A percentile compares a stretch with the other conserved stretches of the same genome.
phyloP scores from a whole-genome alignment of 2,113 vertebrate species.

The Larimichthys crocea region DNA sequence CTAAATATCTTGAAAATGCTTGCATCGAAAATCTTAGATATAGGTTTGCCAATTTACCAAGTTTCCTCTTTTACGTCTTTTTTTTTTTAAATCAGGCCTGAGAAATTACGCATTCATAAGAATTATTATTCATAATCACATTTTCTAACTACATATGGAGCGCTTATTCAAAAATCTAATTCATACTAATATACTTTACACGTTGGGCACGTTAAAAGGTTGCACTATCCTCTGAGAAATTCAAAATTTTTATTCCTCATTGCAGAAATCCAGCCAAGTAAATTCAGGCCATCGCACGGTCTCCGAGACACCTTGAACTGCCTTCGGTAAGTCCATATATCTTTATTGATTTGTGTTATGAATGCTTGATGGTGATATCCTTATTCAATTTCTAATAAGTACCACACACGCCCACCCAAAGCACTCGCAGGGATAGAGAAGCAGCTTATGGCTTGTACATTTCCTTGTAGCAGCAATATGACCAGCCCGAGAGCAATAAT shows the following conservation, averaged over 20 bases:
- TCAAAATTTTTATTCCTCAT: constrained; percentile 38
- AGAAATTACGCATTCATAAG: not conserved
- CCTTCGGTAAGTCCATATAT: constrained; percentile 82
- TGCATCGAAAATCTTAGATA: not conserved
- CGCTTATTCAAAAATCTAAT: not conserved
- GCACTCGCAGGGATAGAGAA: constrained; percentile 50
- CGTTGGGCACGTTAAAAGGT: not conserved
- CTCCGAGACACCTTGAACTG: constrained; percentile 71
- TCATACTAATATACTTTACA: not conserved
- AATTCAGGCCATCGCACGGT: constrained; percentile 65
- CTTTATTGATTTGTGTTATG: constrained; percentile 82
- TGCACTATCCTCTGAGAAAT: not conserved
- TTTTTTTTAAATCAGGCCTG: constrained; percentile 14
- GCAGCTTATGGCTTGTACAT: constrained; percentile 58
- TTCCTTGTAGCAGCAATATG: constrained; percentile 68
- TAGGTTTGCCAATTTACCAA: not conserved
- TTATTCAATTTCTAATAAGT: constrained; percentile 81
- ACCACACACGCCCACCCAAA: constrained; percentile 63
- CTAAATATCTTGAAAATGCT: not conserved
- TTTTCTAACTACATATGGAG: not conserved
- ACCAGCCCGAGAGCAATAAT: constrained; percentile 76
- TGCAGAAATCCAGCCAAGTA: constrained; percentile 78
- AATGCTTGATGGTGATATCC: constrained; percentile 79
- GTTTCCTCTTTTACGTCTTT: not conserved
- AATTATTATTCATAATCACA: not conserved